Conservation (phyloP, 2,888 invertebrate species). For the Callosobruchus maculatus region DNA sequence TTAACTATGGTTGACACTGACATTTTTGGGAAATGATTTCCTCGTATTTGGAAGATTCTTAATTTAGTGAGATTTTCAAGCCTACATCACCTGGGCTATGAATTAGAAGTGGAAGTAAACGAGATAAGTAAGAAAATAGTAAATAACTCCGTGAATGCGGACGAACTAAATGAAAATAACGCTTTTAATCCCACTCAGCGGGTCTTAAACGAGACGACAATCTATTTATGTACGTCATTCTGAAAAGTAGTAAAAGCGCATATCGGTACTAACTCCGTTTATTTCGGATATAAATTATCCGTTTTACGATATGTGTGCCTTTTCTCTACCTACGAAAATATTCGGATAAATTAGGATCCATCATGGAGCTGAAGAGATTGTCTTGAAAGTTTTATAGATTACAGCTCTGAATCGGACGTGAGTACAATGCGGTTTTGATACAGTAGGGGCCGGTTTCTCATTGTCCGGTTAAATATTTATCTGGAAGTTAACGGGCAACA, state of each 20-base stretch:
- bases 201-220: background rate
- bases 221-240: background rate
- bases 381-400: background rate
- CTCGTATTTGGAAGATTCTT: background rate
- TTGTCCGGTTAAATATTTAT: too few relatives aligned
- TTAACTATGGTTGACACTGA: too few relatives aligned
- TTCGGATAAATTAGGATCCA: background rate
- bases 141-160: background rate
- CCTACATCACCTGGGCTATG: background rate
- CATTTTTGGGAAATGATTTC: too few relatives aligned
- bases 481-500: too few relatives aligned
- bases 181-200: background rate
- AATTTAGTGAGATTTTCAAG: background rate
- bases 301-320: background rate
- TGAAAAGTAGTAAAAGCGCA: background rate
- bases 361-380: background rate
- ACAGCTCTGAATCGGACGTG: too few relatives aligned
- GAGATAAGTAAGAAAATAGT: background rate
- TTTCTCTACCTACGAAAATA: background rate
- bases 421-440: too few relatives aligned
- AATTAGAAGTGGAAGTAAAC: background rate
- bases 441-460: too few relatives aligned
- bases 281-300: background rate
- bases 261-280: background rate
- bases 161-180: background rate